These are phyloP conservation scores for Carlito syrichta DNA, from an alignment of 2,113 vertebrate species.

Conservation along the genomic window DNA sequence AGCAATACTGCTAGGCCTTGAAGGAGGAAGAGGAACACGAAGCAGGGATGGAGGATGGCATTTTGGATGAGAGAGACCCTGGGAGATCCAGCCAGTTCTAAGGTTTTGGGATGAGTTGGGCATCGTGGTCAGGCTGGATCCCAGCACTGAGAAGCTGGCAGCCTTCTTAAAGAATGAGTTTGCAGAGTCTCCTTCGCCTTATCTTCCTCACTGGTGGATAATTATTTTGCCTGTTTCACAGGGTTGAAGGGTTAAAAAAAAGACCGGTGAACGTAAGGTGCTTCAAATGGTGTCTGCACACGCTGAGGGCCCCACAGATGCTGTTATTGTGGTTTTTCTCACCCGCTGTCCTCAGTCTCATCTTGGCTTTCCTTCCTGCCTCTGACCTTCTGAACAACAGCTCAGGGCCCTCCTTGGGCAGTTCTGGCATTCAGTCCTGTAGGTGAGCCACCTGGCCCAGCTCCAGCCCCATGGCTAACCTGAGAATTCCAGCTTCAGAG, in stretches of 20 bases:
- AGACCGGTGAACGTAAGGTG: neutral
- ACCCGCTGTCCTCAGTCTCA: neutral
- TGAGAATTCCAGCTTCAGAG: neutral
- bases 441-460: no score
- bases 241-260: neutral
- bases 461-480: rapidly evolving
- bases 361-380: neutral
- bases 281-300: neutral
- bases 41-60: neutral
- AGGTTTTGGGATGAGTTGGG: rapidly evolving
- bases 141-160: neutral
- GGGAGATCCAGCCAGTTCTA: neutral
- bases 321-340: no score
- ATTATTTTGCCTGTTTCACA: neutral
- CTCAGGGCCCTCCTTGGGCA: neutral
- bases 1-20: neutral
- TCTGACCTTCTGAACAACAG: neutral
- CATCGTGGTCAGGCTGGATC: neutral
- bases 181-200: neutral
- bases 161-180: neutral
- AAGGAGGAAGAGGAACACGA: neutral
- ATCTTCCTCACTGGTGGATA: neutral
- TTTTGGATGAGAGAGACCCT: neutral
- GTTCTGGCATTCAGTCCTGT: no score
- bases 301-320: neutral